These are phyloP conservation scores for Stichodactyla mertensii DNA, from an alignment of 64 coral and sea anemone genomes.

Conservation along the genomic window DNA sequence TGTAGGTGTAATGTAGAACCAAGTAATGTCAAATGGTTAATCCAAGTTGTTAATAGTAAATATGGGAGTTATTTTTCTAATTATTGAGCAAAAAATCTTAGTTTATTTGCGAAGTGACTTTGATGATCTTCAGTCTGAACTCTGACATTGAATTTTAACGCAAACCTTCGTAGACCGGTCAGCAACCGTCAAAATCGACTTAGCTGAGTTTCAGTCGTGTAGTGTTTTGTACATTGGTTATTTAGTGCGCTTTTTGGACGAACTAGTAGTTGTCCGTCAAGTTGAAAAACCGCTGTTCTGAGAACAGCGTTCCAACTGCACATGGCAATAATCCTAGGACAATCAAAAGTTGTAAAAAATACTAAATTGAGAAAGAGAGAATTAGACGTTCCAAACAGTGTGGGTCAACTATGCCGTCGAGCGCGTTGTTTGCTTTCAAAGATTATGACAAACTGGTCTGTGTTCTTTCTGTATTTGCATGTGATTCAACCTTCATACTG, in stretches of 20 bases:
- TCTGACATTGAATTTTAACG: too few species aligned
- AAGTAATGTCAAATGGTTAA: background rate
- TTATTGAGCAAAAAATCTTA: background rate
- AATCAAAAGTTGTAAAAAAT: background rate
- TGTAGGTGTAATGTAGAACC: background rate
- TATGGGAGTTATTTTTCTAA: background rate
- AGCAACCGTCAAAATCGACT: background rate
- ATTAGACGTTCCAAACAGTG: background rate
- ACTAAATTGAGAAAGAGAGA: too few species aligned
- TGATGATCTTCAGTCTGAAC: too few species aligned
- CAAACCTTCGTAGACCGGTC: background rate
- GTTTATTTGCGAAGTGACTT: too few species aligned
- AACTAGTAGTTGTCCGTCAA: background rate
- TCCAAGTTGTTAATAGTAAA: background rate
- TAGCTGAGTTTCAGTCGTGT: background rate
- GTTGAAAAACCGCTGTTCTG: background rate
- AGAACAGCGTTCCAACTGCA: background rate
- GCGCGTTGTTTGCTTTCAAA: background rate
- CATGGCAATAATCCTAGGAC: background rate
- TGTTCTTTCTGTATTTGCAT: background rate
- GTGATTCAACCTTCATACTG: background rate
- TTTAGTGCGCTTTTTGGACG: background rate
- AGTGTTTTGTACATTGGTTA: background rate
- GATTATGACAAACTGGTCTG: background rate
- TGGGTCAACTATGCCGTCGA: conserved; percentile 2